Percentiles rank a stretch among this genome's conserved stretches.
Conservation (phyloP, 2,888 invertebrate genomes). For the Sinopyrophorus schimmeli region DNA sequence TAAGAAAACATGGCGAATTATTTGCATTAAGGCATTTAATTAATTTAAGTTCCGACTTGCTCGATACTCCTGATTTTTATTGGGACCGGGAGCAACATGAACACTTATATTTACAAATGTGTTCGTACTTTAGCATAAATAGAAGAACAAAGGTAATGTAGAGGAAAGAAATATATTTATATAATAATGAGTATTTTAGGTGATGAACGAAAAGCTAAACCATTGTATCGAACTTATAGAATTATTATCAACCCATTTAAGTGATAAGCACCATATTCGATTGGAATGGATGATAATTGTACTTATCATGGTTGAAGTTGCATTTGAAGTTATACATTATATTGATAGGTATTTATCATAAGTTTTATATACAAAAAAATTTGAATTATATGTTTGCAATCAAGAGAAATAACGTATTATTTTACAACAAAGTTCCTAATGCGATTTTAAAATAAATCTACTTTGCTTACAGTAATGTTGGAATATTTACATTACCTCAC, state of each 20-base stretch:
- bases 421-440: background rate
- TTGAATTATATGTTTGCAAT: slow-evolving; percentile 1
- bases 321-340: slow-evolving; percentile 80
- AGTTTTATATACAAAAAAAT: slow-evolving; percentile 2
- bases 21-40: slow-evolving; percentile 87
- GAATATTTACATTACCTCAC: background rate
- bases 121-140: slow-evolving; percentile 81
- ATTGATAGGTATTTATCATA: slow-evolving; percentile 62
- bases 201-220: slow-evolving; percentile 92
- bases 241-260: slow-evolving; percentile 84
- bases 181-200: slow-evolving; percentile 58
- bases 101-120: slow-evolving; percentile 78
- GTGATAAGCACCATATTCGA: slow-evolving; percentile 88
- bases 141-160: slow-evolving; percentile 75
- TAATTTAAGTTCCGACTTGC: slow-evolving; percentile 89
- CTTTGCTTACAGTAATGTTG: background rate
- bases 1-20: slow-evolving; percentile 83
- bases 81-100: slow-evolving; percentile 95
- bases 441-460: background rate
- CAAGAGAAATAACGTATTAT: too few relatives aligned
- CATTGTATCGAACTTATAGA: slow-evolving; percentile 94
- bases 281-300: slow-evolving; percentile 98
- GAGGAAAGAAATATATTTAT: background rate
- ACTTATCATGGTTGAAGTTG: slow-evolving; percentile 93
- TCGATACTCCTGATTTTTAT: slow-evolving; percentile 97